Evolutionary conservation across 1,140 invertebrate species (phyloP), one percentile per base, ranked within the genome.

Genomic region (Bombus pascuorum): DNA sequence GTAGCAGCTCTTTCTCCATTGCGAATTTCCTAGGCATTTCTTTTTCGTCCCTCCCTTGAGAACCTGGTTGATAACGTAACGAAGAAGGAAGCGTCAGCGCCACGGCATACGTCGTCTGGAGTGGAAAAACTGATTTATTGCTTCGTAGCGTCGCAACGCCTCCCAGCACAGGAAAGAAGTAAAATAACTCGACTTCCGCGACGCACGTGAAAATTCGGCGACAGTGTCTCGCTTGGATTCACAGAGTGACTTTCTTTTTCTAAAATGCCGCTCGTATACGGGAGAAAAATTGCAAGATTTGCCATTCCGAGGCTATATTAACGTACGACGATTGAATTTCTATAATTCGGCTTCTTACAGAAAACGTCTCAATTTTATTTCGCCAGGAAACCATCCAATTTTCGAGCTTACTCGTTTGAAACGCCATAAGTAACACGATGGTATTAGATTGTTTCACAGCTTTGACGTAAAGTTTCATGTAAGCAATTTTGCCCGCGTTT

Each of bases 61-160:
- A 75, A 72, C 39, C 65, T 44, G 47, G 37, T 42, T 89, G 88
- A 89, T 89, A 89, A 89, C 87, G 87, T 85, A 77, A 80, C 77
- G 76, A 78, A 70, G 84, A 72, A 86, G 81, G 87, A 89, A 89
- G 80, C 88, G 85, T 89, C 87, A 89, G 76, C 81, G 65, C 71
- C 62, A 71, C 66, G 70, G 76, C 85, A 76, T 81, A 89, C 87
- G 88, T 86, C 87, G 87, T 89, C 84, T 86, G 87, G 84, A 82
- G 85, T 89, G 89, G 89, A 87, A 90, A 90, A 90, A 90, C 89
- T 90, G 89, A 90, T 90, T 90, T 90, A 89, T 90, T 89, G 89
- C 88, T 81, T 75, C 85, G 87, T 68, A 81, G 77, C 83, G 78
- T 81, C 77, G 71, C 68, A 71, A 77, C 84, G 83, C 57, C 78